Evolutionary conservation across 2,797 vertebrate species (phyloP).

Genomic region (Buceros bicornis): DNA sequence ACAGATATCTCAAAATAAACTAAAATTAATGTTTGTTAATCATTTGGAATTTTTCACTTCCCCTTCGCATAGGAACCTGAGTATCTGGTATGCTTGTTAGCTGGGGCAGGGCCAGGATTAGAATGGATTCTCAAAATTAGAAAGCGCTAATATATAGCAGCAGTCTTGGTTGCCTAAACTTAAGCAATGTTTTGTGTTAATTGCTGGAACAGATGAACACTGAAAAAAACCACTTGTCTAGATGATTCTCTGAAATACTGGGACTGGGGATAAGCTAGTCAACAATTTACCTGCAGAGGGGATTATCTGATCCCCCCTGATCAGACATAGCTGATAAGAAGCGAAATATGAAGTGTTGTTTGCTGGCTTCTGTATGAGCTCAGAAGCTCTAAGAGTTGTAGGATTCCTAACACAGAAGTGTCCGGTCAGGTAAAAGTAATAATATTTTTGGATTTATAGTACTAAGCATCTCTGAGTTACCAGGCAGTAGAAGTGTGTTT

Average conservation of each 20-base stretch:
- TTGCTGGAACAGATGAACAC: conserved; percentile 13
- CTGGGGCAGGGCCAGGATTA: conserved; percentile 47
- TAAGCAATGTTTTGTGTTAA: conserved; percentile 28
- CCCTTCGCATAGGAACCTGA: conserved; percentile 70
- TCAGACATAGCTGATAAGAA: background rate
- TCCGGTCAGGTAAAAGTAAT: background rate
- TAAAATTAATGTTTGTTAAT: conserved; percentile 64
- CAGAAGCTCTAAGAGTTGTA: background rate
- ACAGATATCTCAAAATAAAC: conserved; percentile 68
- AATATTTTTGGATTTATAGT: background rate
- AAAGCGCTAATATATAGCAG: conserved; percentile 38
- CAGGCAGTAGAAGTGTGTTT: background rate
- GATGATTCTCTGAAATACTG: background rate
- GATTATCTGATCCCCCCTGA: background rate
- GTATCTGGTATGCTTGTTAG: conserved; percentile 70
- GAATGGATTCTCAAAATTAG: conserved; percentile 44
- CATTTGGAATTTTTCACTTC: conserved; percentile 70
- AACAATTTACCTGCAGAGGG: background rate
- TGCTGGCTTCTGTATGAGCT: background rate
- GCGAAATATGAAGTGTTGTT: background rate
- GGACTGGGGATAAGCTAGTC: background rate
- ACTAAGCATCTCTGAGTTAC: background rate
- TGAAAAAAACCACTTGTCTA: background rate
- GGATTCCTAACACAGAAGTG: background rate
- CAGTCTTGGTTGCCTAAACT: conserved; percentile 29